Percentiles rank a stretch among this genome's conserved stretches.
Evolutionary conservation across 2,888 invertebrate species (phyloP).

Genomic region (Oxystoma pomonae): DNA sequence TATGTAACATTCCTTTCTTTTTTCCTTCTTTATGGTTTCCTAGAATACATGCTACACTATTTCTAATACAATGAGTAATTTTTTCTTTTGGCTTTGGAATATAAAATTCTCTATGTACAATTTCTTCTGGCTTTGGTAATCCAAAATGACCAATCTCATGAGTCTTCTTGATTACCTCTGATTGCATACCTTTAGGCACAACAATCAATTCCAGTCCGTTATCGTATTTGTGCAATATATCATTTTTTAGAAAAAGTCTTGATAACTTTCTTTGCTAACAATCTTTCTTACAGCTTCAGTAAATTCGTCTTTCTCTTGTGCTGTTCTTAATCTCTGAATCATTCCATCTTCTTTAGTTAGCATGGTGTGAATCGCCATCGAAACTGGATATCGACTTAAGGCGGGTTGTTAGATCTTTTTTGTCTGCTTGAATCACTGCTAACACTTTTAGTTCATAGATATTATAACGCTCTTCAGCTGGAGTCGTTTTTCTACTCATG

Average conservation of each 20-base stretch:
- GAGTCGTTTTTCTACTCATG: constrained; percentile 33
- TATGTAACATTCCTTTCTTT: constrained; percentile 28
- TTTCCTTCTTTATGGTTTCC: constrained; percentile 33
- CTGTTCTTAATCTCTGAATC: neutral
- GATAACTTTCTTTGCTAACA: constrained; percentile 14
- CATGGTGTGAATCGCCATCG: too few relatives aligned
- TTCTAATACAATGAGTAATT: constrained; percentile 20
- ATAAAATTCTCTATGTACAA: constrained; percentile 24
- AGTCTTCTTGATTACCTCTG: constrained; percentile 16
- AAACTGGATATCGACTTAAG: constrained; percentile 33
- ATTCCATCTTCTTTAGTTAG: too few relatives aligned
- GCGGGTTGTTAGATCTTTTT: constrained; percentile 33
- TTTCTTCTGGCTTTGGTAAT: constrained; percentile 24
- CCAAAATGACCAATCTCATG: constrained; percentile 26
- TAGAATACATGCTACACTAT: constrained; percentile 32
- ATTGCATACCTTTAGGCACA: constrained; percentile 23
- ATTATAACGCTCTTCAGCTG: constrained; percentile 33
- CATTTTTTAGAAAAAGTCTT: constrained; percentile 18
- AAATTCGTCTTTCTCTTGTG: neutral
- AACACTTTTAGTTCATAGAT: constrained; percentile 41
- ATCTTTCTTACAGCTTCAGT: constrained; percentile 18
- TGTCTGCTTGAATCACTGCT: constrained; percentile 22
- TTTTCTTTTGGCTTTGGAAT: constrained; percentile 26
- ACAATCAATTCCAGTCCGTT: constrained; percentile 17
- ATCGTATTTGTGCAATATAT: constrained; percentile 20